A percentile compares a stretch with the other conserved stretches of the same genome.
Evolutionary conservation across 2,888 invertebrate genomes (phyloP).

Genomic region (Drosophila pseudotalamancana): DNA sequence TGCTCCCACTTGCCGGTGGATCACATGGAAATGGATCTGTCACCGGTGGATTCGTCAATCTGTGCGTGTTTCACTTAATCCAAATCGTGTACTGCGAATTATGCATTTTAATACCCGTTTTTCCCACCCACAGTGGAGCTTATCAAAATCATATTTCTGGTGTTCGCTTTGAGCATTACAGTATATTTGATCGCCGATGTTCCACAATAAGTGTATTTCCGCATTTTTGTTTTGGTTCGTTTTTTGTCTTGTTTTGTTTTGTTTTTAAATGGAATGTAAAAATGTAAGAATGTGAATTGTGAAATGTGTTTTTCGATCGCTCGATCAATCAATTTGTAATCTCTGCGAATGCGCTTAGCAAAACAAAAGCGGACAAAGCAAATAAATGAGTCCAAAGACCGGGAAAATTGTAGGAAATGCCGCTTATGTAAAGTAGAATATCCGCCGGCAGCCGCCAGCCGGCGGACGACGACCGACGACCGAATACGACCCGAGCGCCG

Average conservation of each 20-base stretch:
- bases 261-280: conserved; percentile 3
- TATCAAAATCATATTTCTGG: neutral
- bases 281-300: conserved; percentile 2
- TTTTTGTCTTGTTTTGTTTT: neutral
- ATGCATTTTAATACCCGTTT: neutral
- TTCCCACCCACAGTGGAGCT: neutral
- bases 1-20: rapidly evolving
- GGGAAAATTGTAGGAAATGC: conserved; percentile 70
- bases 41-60: neutral
- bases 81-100: no score
- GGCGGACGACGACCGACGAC: conserved; percentile 31
- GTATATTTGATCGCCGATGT: neutral
- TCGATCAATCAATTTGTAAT: conserved; percentile 27
- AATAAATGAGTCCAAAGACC: conserved; percentile 53
- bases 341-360: conserved; percentile 48
- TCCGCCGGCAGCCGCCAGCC: conserved; percentile 63
- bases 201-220: neutral
- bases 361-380: conserved; percentile 51
- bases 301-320: conserved; percentile 1
- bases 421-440: conserved; percentile 82
- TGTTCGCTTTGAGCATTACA: neutral
- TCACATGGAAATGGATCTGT: rapidly evolving
- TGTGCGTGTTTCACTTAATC: neutral
- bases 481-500: conserved; percentile 29
- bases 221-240: neutral